Base-by-base conservation (phyloP, 1,140 invertebrate genomes). In the Heliconius hewitsoni region DNA sequence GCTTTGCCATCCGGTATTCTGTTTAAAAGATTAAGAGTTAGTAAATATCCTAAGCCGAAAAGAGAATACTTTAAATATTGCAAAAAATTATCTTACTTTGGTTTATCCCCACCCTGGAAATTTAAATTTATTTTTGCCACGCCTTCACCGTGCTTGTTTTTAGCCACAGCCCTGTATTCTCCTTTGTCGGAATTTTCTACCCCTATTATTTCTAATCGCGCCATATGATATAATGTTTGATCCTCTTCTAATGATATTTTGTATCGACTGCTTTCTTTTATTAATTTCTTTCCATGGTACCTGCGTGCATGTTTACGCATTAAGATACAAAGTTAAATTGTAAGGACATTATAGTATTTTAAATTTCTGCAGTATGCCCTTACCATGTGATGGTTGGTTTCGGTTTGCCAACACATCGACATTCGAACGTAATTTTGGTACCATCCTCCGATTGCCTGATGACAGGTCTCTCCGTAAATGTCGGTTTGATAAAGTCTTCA, bases 1-100 rank as follows among this genome's bases (percentile, higher is more conserved):
- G 98, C 96, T 95, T 99, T 99, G 82, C 98, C 98, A 87, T 98
- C 98, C 42, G 98, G 98, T 95, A 98, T 98, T 97, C 98, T 99
- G 95, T 92, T 92, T 85, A 87, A 89, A 93, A 93, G 74, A 80
- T 52, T 66, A 80, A 80, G 57, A 66, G 13, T 73, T 60, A 77
- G 42, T 66, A 73, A 57, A 30, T n/a, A 30, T 30, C 23, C 23
- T 66, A 30, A 16, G 4, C 11, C 27, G 60, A 23, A 66, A 13
- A 66, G 27, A 66, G 27, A 66, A 66, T 66, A 30, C 60, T 27
- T 66, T 30, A 66, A 66, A 23, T 30, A 66, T 11, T 66, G 60
- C 27, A 30, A 66, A 16, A 30, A 66, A 16, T 3, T 30, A 30
- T 66, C 97, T 96, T 97, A 98, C 97, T 98, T 98, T 83, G 97